Evolutionary conservation across 2,888 invertebrate species (phyloP).

Genomic region (Leptinotarsa rubiginosa): DNA sequence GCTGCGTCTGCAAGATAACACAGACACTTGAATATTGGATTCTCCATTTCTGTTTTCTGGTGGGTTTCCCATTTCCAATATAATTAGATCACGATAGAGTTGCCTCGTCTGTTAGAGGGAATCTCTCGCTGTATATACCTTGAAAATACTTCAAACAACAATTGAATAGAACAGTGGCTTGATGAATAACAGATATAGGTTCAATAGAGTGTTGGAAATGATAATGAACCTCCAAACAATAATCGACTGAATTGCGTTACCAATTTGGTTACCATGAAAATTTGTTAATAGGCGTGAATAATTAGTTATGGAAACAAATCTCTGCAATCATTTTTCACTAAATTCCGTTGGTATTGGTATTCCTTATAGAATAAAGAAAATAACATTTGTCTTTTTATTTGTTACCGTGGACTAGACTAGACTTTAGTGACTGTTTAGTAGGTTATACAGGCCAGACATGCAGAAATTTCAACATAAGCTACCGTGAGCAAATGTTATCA

Average conservation of each 20-base stretch:
- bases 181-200: background rate
- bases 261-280: background rate
- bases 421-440: too few species aligned
- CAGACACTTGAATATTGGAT: slow-evolving; percentile 10
- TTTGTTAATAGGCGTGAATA: too few species aligned
- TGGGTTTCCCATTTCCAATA: slow-evolving; percentile 7
- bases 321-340: too few species aligned
- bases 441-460: too few species aligned
- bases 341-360: too few species aligned
- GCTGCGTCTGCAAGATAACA: slow-evolving; percentile 8
- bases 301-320: too few species aligned
- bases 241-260: background rate
- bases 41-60: background rate
- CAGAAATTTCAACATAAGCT: too few species aligned
- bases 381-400: too few species aligned
- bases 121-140: background rate
- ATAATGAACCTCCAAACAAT: background rate
- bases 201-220: background rate
- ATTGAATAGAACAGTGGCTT: background rate
- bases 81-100: slow-evolving; percentile 8
- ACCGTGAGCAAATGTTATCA: too few species aligned
- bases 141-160: background rate
- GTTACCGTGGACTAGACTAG: too few species aligned
- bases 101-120: background rate
- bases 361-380: too few species aligned